A percentile compares a stretch with the other conserved stretches of the same genome.
phyloP scores from a whole-genome alignment of 2,113 vertebrate genomes.

The Boleophthalmus pectinirostris region DNA sequence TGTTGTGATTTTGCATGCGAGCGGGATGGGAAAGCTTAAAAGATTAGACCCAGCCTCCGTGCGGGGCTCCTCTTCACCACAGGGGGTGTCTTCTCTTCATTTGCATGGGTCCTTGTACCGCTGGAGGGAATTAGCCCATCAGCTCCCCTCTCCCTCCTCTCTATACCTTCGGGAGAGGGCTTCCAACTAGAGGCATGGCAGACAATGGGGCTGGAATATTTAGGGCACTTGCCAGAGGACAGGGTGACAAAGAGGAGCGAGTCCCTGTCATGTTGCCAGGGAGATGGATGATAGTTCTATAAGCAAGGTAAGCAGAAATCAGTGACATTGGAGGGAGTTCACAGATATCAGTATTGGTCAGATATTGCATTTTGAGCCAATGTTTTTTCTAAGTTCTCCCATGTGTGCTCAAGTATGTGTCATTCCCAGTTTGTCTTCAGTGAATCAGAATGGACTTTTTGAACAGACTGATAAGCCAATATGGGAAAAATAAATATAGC shows the following conservation, averaged over 20 bases:
- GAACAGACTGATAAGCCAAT: too few species aligned
- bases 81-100: constrained; percentile 59
- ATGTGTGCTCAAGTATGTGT: too few species aligned
- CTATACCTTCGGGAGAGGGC: constrained; percentile 54
- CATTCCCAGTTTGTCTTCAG: too few species aligned
- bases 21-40: constrained; percentile 55
- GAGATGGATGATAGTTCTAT: constrained; percentile 48
- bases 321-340: too few species aligned
- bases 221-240: constrained; percentile 70
- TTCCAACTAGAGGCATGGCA: constrained; percentile 46
- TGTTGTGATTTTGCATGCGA: constrained; percentile 16
- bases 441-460: too few species aligned
- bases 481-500: too few species aligned
- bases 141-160: constrained; percentile 47
- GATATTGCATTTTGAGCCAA: too few species aligned
- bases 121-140: constrained; percentile 66
- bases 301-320: constrained; percentile 56
- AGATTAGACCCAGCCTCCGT: constrained; percentile 66
- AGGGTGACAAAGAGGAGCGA: constrained; percentile 62
- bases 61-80: constrained; percentile 56
- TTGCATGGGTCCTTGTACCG: constrained; percentile 68
- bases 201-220: constrained; percentile 72
- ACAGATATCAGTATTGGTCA: too few species aligned
- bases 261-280: constrained; percentile 48
- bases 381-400: too few species aligned